These are phyloP conservation scores for Scomber japonicus DNA, from an alignment of 2,113 vertebrate species.

Conservation along the genomic window DNA sequence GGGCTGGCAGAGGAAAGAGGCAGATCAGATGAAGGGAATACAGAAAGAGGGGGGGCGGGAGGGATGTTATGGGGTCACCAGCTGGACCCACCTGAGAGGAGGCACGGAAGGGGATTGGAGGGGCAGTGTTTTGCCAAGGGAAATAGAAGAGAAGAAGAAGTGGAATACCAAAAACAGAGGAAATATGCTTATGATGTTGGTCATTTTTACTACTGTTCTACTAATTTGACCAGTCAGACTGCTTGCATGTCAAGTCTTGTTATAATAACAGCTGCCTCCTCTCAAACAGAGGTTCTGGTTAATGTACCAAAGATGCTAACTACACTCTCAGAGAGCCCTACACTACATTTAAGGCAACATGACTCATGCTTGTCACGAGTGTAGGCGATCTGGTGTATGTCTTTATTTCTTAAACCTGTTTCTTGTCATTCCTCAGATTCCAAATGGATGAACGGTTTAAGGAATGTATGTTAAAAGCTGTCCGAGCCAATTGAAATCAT, in stretches of 20 bases:
- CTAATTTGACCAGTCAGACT: background rate
- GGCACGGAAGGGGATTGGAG: too few species aligned
- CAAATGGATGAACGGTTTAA: background rate
- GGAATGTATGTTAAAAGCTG: slow-evolving; percentile 1
- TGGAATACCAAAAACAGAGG: too few species aligned
- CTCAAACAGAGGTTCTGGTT: background rate
- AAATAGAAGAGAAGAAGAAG: too few species aligned
- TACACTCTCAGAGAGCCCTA: background rate
- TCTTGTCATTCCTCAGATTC: slow-evolving; percentile 32
- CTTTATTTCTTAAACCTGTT: slow-evolving; percentile 41
- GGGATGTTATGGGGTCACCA: too few species aligned
- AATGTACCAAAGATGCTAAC: background rate
- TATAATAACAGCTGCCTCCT: background rate
- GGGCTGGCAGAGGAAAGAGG: too few species aligned
- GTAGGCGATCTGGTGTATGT: background rate
- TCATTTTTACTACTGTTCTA: background rate
- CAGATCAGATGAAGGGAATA: too few species aligned
- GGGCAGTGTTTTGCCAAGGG: too few species aligned
- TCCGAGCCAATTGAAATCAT: slow-evolving; percentile 7
- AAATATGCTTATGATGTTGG: too few species aligned
- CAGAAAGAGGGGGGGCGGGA: too few species aligned
- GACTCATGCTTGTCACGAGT: background rate
- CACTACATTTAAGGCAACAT: background rate
- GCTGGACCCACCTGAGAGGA: too few species aligned
- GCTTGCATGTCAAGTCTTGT: background rate